phyloP scores from a whole-genome alignment of 2,113 vertebrate genomes.

The Naja naja region DNA sequence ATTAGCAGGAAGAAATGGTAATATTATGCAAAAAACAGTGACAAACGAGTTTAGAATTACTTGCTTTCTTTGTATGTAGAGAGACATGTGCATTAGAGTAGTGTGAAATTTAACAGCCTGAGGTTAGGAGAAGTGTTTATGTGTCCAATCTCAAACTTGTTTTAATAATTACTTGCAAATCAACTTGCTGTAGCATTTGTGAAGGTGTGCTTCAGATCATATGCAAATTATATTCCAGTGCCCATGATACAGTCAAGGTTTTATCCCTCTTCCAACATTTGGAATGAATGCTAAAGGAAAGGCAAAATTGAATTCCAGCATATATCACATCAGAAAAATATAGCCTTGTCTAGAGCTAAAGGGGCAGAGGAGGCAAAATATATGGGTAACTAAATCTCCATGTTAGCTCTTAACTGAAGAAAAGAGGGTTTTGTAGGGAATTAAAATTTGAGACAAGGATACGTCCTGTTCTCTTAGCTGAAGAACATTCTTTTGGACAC shows the following conservation, averaged over 20 bases:
- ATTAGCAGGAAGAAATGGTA: neutral
- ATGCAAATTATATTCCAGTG: neutral
- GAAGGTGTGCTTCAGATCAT: neutral
- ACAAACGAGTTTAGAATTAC: neutral
- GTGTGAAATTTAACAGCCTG: neutral
- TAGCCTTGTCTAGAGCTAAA: neutral
- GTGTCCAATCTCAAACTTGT: neutral
- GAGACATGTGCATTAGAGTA: neutral
- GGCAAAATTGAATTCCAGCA: neutral
- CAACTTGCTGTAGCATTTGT: neutral
- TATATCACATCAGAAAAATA: neutral
- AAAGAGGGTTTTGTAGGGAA: neutral
- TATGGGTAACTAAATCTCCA: neutral
- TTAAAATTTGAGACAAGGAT: neutral
- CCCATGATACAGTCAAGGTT: neutral
- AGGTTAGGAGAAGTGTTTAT: neutral
- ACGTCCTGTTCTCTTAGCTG: neutral
- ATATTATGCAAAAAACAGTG: neutral
- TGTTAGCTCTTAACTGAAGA: neutral
- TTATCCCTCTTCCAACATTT: neutral
- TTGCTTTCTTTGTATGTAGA: neutral
- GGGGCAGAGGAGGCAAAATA: neutral
- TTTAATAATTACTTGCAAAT: neutral
- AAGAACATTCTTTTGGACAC: neutral
- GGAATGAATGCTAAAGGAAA: neutral